phyloP scores from a whole-genome alignment of 2,888 invertebrate species.

The Didymodactylos carnosus region DNA sequence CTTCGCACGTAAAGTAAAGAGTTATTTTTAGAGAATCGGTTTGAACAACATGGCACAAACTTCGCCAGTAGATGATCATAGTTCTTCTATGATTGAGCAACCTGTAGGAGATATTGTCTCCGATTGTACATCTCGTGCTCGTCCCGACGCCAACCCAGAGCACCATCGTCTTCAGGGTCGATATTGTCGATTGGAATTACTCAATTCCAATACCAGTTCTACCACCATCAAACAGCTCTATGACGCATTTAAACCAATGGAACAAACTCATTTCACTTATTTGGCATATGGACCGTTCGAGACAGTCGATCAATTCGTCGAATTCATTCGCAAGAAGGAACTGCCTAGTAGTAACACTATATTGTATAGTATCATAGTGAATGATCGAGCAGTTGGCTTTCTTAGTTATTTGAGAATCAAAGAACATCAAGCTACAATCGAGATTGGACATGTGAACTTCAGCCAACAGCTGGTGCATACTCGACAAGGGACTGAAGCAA shows the following conservation, averaged over 20 bases:
- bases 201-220: neutral
- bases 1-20: no score
- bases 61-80: no score
- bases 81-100: no score
- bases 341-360: neutral
- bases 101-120: neutral
- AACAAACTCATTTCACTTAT: neutral
- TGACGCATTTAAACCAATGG: neutral
- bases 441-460: neutral
- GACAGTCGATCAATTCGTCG: neutral
- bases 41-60: no score
- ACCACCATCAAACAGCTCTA: neutral
- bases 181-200: neutral
- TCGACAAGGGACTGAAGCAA: neutral
- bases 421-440: neutral
- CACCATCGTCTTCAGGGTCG: neutral
- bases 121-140: neutral
- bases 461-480: neutral
- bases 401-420: neutral
- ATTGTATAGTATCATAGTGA: neutral
- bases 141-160: neutral
- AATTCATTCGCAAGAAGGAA: neutral
- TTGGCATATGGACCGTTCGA: neutral
- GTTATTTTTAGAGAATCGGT: no score
- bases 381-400: neutral